Base-by-base conservation (phyloP, 2,888 invertebrate genomes). In the Chrysolina oricalcia region DNA sequence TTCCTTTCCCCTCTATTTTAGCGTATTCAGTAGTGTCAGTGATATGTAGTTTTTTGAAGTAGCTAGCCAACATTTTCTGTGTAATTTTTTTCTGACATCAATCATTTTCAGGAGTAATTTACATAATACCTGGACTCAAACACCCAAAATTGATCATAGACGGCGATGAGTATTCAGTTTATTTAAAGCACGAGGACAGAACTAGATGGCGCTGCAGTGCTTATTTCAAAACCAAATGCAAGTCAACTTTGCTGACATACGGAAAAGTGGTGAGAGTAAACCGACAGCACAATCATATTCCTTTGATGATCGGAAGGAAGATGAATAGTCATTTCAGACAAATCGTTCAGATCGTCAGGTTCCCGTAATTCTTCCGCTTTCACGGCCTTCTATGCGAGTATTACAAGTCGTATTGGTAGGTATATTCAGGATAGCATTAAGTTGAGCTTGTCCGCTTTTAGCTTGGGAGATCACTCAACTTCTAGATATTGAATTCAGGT, bases 161-260 rank as follows among this genome's bases (percentile, higher is more conserved):
- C 21, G 70, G 81, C 50, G 75, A 82, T 69, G 82, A 82, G 23
- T 85, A 82, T 62, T 78, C 81, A 6, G 74, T 84, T 8, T 81
- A 83, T 65, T 74, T 74, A 21, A 83, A 82, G 75, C 64, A 72
- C 8, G 79, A 72, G 8, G 73, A 75, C 35, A 78, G 73, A 50
- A 85, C 84, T 6, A 80, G 83, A 77, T 85, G 85, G 85, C 76
- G 82, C 13, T 85, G 85, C 65, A 80, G 76, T 0, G 78, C 78
- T 19, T 83, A 83, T 66, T 78, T 70, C 53, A 84, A 82, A 74
- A 76, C 75, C 9, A 81, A 78, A 69, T 85, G 85, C 75, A 81
- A 78, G 70, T 81, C 82, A 0, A 81, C 81, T 15, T 65, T 85
- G 6, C 68, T 79, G 11, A 82, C 83, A 1, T 82, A 73, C 66